phyloP scores from a whole-genome alignment of 2,888 invertebrate species.

The Troglohyphantes excavatus region DNA sequence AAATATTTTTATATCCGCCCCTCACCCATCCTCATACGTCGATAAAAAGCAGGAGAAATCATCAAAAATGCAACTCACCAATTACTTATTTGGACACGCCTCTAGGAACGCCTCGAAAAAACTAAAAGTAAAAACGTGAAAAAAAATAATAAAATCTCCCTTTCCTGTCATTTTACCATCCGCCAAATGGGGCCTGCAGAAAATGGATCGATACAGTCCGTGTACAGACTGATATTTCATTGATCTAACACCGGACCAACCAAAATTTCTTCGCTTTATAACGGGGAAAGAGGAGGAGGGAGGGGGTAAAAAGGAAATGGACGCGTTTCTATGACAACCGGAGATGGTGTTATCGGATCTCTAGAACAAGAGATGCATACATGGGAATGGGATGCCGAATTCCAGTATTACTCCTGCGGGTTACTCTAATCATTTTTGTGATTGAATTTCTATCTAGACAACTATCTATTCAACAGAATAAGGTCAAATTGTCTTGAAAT shows the following conservation, averaged over 20 bases:
- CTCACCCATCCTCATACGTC: too few species aligned
- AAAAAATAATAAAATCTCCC: background rate
- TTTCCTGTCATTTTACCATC: background rate
- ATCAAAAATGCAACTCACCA: too few species aligned
- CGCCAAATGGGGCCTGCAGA: background rate
- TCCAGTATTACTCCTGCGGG: conserved; percentile 32
- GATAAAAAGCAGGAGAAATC: too few species aligned
- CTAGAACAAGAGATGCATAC: conserved; percentile 60
- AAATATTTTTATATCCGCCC: too few species aligned
- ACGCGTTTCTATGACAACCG: conserved; percentile 51
- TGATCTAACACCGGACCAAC: conserved; percentile 11
- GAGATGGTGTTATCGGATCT: conserved; percentile 51
- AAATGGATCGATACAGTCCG: background rate
- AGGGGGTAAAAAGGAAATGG: background rate
- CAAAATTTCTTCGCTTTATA: conserved; percentile 19
- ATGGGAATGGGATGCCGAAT: conserved; percentile 30
- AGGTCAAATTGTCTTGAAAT: too few species aligned
- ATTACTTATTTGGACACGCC: background rate
- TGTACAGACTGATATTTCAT: conserved; percentile 7
- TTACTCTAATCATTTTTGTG: conserved; percentile 11
- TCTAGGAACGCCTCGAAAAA: background rate
- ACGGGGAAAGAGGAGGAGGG: background rate
- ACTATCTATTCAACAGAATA: too few species aligned
- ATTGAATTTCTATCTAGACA: too few species aligned
- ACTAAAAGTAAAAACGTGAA: background rate